Percentiles rank a stretch among this genome's conserved stretches.
Evolutionary conservation across 2,888 invertebrate species (phyloP).

Genomic region (Dryobotodes eremita): DNA sequence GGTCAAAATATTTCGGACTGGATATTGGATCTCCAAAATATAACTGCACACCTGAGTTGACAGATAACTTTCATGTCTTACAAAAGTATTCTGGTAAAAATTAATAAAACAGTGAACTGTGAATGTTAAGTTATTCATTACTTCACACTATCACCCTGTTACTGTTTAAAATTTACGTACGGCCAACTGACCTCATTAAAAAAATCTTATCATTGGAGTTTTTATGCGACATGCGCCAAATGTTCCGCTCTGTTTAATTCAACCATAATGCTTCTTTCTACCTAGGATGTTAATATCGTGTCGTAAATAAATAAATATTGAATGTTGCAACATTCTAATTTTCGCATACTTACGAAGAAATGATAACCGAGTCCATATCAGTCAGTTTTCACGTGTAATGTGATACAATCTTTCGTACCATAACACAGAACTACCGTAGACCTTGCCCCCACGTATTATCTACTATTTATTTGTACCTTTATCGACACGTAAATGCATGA

Average conservation of each 20-base stretch:
- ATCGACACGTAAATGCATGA: conserved; percentile 34
- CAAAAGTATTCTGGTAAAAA: neutral
- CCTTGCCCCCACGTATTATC: conserved; percentile 35
- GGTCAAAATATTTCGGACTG: neutral
- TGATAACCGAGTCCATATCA: conserved; percentile 24
- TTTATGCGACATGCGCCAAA: conserved; percentile 21
- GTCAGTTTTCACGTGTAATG: conserved; percentile 12
- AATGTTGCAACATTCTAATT: conserved; percentile 4
- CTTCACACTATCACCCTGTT: conserved; percentile 31
- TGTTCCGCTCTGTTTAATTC: neutral
- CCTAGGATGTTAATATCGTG: neutral
- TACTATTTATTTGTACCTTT: conserved; percentile 44
- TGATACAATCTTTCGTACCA: conserved; percentile 23
- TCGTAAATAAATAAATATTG: neutral
- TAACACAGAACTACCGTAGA: conserved; percentile 34
- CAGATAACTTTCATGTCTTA: neutral
- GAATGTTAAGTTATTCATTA: conserved; percentile 13
- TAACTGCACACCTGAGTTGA: neutral
- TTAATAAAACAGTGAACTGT: neutral
- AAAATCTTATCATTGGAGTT: conserved; percentile 40
- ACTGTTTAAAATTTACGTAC: conserved; percentile 14
- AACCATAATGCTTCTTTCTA: neutral
- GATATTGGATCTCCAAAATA: neutral
- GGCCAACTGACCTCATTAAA: conserved; percentile 38
- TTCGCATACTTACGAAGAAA: neutral